phyloP scores from a whole-genome alignment of 2,797 vertebrate genomes.

The Siniperca scherzeri region DNA sequence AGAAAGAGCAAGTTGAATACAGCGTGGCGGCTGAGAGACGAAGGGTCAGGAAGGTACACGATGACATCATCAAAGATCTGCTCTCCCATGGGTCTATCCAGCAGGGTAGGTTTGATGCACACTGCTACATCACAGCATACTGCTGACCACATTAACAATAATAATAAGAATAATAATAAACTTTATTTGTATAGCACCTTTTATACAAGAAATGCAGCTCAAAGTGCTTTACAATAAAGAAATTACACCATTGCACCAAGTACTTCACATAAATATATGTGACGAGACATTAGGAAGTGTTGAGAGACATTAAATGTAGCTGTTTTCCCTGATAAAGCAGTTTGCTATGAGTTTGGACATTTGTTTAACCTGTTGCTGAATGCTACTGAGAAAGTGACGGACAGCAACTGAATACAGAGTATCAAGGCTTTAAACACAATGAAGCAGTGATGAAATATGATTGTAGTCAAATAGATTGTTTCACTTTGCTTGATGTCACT shows the following conservation, averaged over 20 bases:
- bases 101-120: constrained; percentile 75
- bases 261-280: no score
- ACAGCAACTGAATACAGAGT: background rate
- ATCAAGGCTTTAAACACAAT: background rate
- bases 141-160: background rate
- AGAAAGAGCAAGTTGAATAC: constrained; percentile 91
- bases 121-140: background rate
- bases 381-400: background rate
- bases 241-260: no score
- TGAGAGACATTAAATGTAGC: no score
- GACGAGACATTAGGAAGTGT: no score
- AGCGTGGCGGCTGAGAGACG: constrained; percentile 93
- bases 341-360: background rate
- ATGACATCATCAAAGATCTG: constrained; percentile 93
- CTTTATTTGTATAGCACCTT: no score
- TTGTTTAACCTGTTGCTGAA: background rate
- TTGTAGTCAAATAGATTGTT: background rate
- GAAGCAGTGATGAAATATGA: background rate
- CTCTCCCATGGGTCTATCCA: constrained; percentile 81
- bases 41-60: constrained; percentile 91
- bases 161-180: no score
- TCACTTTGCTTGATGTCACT: background rate
- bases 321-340: background rate
- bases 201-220: no score
- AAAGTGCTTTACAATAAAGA: no score